A percentile compares a stretch with the other conserved stretches of the same genome.
phyloP scores from a whole-genome alignment of 2,113 vertebrate genomes.

The Conger conger region DNA sequence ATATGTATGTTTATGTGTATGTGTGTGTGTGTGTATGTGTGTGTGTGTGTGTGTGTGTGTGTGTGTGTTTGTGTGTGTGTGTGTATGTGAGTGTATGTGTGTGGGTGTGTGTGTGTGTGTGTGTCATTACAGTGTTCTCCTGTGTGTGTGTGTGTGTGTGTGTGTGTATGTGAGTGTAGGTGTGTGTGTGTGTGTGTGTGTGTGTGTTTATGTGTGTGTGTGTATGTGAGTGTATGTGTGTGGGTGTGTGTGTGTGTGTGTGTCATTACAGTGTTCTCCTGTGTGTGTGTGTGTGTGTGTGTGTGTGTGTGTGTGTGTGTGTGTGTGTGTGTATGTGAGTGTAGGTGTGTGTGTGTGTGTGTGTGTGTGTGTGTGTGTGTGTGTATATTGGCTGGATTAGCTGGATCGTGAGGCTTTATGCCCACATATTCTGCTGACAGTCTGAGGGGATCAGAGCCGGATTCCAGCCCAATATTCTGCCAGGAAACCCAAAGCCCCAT shows the following conservation, averaged over 20 bases:
- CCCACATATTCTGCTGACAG: too few species aligned
- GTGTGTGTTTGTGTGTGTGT: neutral
- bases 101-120: neutral
- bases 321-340: neutral
- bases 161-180: slow-evolving; percentile 2
- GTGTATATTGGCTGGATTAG: neutral
- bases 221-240: neutral
- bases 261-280: too few species aligned
- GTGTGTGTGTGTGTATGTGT: neutral
- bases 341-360: neutral
- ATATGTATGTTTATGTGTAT: neutral
- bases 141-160: too few species aligned
- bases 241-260: neutral
- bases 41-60: slow-evolving; percentile 10
- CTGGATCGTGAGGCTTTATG: neutral
- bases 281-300: neutral
- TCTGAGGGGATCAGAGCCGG: too few species aligned
- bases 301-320: neutral
- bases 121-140: too few species aligned
- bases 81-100: neutral
- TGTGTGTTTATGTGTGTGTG: neutral
- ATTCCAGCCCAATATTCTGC: too few species aligned
- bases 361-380: slow-evolving; percentile 16
- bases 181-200: neutral
- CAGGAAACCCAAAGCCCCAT: too few species aligned